Conservation (phyloP, 2,113 vertebrate species). For the Bostrychus sinensis region DNA sequence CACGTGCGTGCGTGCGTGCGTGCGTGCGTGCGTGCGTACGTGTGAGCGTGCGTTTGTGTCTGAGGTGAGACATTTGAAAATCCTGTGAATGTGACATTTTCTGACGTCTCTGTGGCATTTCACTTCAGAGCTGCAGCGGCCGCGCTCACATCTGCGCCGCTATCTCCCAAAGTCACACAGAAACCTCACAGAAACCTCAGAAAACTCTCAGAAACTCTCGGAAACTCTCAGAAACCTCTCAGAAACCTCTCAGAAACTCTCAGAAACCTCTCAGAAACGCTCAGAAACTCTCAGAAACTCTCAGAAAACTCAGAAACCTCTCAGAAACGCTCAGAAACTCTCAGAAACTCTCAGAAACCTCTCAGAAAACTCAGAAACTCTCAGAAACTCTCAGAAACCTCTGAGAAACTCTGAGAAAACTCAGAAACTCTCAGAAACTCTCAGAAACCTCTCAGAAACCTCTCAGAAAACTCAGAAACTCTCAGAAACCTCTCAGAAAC, state of each 20-base stretch:
- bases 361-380: too few relatives aligned
- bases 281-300: neutral
- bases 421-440: neutral
- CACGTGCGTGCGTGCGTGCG: too few relatives aligned
- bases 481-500: neutral
- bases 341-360: too few relatives aligned
- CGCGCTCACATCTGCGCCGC: too few relatives aligned
- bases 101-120: neutral
- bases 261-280: neutral
- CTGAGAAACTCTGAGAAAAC: neutral
- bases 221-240: neutral
- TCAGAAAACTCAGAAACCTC: neutral
- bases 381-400: too few relatives aligned
- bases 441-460: too few relatives aligned
- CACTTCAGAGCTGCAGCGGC: neutral
- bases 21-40: too few relatives aligned
- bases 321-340: neutral
- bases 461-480: too few relatives aligned
- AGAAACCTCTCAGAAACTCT: neutral
- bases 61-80: neutral
- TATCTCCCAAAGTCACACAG: too few relatives aligned
- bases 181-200: too few relatives aligned
- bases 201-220: neutral
- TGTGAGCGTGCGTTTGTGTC: too few relatives aligned
- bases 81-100: too few relatives aligned